These are phyloP conservation scores for Hedya salicella DNA, from an alignment of 2,888 invertebrate genomes.

Conservation along the genomic window DNA sequence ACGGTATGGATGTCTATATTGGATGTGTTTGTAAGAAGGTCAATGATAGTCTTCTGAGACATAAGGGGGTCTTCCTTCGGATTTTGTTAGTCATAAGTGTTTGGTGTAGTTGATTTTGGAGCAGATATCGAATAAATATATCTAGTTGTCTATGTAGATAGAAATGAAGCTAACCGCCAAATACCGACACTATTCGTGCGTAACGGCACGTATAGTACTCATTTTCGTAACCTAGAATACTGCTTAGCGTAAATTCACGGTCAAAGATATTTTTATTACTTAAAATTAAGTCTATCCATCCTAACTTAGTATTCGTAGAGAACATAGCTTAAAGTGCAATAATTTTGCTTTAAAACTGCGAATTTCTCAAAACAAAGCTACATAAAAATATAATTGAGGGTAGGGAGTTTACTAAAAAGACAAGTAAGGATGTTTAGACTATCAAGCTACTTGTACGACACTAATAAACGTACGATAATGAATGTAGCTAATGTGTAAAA, in stretches of 20 bases:
- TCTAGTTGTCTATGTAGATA: background rate
- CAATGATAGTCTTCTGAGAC: constrained; percentile 22
- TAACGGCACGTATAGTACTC: constrained; percentile 21
- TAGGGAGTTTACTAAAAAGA: too few species aligned
- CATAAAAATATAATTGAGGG: too few species aligned
- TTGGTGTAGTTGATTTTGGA: constrained; percentile 20
- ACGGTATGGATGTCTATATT: constrained; percentile 23
- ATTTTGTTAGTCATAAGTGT: constrained; percentile 27
- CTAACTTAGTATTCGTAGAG: too few species aligned
- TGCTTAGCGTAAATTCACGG: background rate
- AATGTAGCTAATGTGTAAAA: too few species aligned
- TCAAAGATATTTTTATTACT: background rate
- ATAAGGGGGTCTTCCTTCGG: constrained; percentile 29
- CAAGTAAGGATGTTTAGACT: too few species aligned
- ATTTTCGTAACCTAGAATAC: background rate
- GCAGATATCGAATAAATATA: constrained; percentile 8
- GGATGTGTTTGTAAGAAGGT: constrained; percentile 19
- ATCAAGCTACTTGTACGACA: too few species aligned
- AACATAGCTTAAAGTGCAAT: too few species aligned
- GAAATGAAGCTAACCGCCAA: constrained; percentile 20
- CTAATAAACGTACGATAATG: too few species aligned
- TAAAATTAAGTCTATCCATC: background rate
- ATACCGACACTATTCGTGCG: constrained; percentile 14
- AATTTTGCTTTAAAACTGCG: too few species aligned
- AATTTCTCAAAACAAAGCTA: too few species aligned